Evolutionary conservation across 2,888 invertebrate species (phyloP), one percentile per base, ranked within the genome.

Genomic region (Ennomos erosarius): DNA sequence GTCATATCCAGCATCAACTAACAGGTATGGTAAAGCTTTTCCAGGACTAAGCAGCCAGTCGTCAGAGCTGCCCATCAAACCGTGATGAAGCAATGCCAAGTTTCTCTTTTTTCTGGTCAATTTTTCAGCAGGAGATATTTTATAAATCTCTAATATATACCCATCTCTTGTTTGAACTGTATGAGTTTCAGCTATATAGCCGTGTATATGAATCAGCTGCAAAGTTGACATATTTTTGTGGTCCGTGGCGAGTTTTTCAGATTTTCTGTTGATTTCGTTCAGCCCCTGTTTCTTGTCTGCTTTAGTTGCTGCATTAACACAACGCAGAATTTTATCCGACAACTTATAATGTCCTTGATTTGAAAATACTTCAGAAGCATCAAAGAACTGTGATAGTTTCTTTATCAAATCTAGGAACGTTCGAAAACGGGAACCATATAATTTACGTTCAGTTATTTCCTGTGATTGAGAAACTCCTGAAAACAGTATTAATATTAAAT

Each of bases 1-100:
- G 62, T 93, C 93, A 63, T 86, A 93, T 9, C 91, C 90, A 6
- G 81, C 79, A 51, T 95, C 82, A 83, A 90, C 81, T 85, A 96
- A 49, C 36, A 81, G 57, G 62, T 79, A 84, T 0, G 84, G 79
- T 6, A 85, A 59, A 9, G 79, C 67, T 54, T 63, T 68, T n/a
- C 73, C 67, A 12, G 74, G 64, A 2, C 81, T 81, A 26, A 81
- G 71, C 12, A 84, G 51, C 84, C 84, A 84, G 57, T 85, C 82
- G 36, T 75, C 75, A n/a, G 83, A 75, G 59, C 78, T 79, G 1
- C 80, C 82, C 54, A 81, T 62, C 12, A 85, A 36, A 0, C 84
- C 85, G 45, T 84, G 84, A 39, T 78, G 75, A 8, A 85, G 52
- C 9, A 86, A 52, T 1, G 71, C 74, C 10, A 70, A 63, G 52